Evolutionary conservation across 2,113 vertebrate species (phyloP), one percentile per base, ranked within the genome.

Genomic region (Chamaetylas fuelleborni): DNA sequence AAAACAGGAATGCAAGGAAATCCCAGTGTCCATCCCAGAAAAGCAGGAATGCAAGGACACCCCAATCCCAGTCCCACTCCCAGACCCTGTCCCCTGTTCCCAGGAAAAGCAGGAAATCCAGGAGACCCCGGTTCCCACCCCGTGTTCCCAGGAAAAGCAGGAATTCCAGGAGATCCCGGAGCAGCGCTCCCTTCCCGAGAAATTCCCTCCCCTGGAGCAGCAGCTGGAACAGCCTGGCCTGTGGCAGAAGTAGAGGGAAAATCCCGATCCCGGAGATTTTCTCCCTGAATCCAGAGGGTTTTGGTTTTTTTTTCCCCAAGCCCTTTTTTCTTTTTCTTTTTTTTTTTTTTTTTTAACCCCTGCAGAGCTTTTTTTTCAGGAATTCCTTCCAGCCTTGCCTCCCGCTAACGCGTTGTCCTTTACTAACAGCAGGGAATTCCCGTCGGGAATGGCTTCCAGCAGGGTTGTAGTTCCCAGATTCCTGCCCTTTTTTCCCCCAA

Each of bases 181-280:
- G 73, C 45, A 95, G 60, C 34, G n/a, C 74, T 88, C 43, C 42
- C 83, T 76, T 40, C 78, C 84, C 1, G 74, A 81, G 33, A 66
- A 94, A n/a, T 29, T 45, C 64, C 88, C 92, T n/a, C 57, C 90
- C 45, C 8, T 92, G 2, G 87, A 96, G 88, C 95, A 96, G 48
- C 95, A 85, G 78, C 66, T 92, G 65, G 84, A 96, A 20, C 92
- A 95, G 87, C 69, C 78, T 26, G 53, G 14, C 90, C 92, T 58
- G 33, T 95, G 93, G 95, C 92, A 96, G 88, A 90, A 97, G 17
- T 97, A 87, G 47, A 73, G 23, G 76, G 50, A 53, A 65, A 56
- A 23, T 18, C 19, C 24, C 38, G 5, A 73, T 25, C 34, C 76
- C 3, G 24, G 14, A 26, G 48, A 26, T 6, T 42, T 60, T 33